Evolutionary conservation across 2,113 vertebrate genomes (phyloP), one percentile per base, ranked within the genome.

Genomic region (Larimichthys crocea): DNA sequence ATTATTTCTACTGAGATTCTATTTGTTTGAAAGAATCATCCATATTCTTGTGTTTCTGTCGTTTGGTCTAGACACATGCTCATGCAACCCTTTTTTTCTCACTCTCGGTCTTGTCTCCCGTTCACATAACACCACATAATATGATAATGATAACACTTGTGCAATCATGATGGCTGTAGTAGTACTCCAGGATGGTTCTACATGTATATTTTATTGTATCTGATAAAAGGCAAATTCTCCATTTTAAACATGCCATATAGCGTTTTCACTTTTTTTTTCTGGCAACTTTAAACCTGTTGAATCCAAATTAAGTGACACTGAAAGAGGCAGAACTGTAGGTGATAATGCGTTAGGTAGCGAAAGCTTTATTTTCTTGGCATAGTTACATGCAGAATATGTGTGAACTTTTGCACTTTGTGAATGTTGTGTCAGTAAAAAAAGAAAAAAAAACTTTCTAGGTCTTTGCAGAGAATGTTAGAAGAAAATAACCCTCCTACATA

Each of bases 1-100:
- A 96, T 96, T 96, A 96, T 95, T 96, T 95, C 93, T 89, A 95
- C 95, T 95, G 92, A 95, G 89, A 96, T 92, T 92, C 86, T 91
- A 92, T 93, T 92, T 92, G 83, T 93, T 90, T 91, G 90, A 93
- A 89, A 88, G 83, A 82, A 74, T 89, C 74, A 53, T 74, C 78
- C 31, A 56, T 49, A 67, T 85, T 88, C 57, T 71, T 82, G 53
- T 74, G 31, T 78, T 86, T 80, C 57, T 63, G 66, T 82, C 65
- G 83, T 62, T 76, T 44, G 48, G 68, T 80, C 56, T 10, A 68
- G 31, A 62, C 50, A 57, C 11, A 12, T 49, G 22, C 60, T 73
- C 66, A 17, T 24, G 5, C 9, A 46, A 10, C 29, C 4, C 3
- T 42, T 52, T 20, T 26, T 31, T 57, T 29, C 22, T 35, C 26